phyloP scores from a whole-genome alignment of 2,888 invertebrate species.

The Himalopsyche japonica region DNA sequence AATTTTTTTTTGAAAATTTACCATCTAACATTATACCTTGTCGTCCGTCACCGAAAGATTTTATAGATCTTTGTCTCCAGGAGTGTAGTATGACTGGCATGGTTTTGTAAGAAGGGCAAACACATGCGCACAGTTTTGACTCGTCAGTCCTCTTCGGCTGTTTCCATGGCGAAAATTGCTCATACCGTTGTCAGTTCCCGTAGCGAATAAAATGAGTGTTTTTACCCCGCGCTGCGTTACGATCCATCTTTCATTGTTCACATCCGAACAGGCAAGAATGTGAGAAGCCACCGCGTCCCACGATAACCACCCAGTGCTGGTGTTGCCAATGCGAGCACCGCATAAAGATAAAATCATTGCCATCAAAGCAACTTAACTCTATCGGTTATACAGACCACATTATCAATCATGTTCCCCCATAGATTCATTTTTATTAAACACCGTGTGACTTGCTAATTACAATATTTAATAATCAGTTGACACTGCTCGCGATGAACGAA shows the following conservation, averaged over 20 bases:
- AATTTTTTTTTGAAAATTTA: no score
- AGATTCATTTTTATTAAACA: no score
- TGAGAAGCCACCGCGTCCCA: conserved; percentile 1
- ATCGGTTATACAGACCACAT: no score
- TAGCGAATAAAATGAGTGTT: neutral
- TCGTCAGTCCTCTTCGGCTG: neutral
- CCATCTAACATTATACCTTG: no score
- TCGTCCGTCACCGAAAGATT: no score
- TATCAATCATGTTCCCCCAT: no score
- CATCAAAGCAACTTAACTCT: no score
- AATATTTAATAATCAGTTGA: no score
- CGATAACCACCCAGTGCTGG: neutral
- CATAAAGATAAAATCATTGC: neutral
- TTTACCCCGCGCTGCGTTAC: neutral
- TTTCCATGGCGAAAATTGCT: neutral
- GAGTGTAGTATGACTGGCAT: no score
- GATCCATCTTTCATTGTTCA: neutral
- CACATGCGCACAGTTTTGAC: neutral
- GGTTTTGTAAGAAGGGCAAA: neutral
- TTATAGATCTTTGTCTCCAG: no score
- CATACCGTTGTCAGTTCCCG: neutral
- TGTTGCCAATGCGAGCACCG: neutral
- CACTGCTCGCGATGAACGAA: no score
- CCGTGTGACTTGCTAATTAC: no score
- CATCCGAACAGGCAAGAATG: neutral